phyloP scores from a whole-genome alignment of 2,888 invertebrate genomes.

The Eurytoma adleriae region DNA sequence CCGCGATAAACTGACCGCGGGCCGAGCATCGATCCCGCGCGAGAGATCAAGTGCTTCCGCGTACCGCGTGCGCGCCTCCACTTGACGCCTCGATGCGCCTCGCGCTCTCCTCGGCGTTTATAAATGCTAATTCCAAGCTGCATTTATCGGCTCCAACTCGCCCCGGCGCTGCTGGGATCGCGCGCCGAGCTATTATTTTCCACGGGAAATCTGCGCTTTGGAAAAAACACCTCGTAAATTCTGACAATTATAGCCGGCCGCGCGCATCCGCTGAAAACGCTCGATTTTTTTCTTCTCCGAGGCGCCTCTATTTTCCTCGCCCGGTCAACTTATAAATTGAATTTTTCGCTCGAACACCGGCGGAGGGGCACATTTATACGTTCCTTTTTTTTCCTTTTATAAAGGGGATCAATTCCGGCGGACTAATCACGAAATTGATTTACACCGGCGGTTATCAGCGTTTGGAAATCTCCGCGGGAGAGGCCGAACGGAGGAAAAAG shows the following conservation, averaged over 20 bases:
- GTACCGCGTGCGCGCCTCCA: constrained; percentile 14
- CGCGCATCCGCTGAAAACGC: not conserved
- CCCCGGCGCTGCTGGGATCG: constrained; percentile 20
- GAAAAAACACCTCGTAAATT: constrained; percentile 10
- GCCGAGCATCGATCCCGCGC: constrained; percentile 45
- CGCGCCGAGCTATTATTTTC: constrained; percentile 20
- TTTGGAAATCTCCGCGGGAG: constrained; percentile 48
- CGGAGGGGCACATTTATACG: too few species aligned
- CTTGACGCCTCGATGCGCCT: constrained; percentile 47
- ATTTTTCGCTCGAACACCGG: too few species aligned
- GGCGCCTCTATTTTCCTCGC: not conserved
- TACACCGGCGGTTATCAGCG: constrained; percentile 53
- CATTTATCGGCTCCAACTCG: constrained; percentile 45
- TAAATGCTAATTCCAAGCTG: constrained; percentile 51
- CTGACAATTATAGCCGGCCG: constrained; percentile 17
- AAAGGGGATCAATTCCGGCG: constrained; percentile 45
- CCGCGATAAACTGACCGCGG: constrained; percentile 64
- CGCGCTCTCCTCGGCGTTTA: constrained; percentile 46
- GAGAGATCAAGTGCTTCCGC: constrained; percentile 42
- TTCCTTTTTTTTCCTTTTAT: constrained; percentile 36
- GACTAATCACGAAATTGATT: constrained; percentile 57
- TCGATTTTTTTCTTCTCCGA: not conserved
- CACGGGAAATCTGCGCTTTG: constrained; percentile 11
- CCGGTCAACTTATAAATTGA: not conserved
- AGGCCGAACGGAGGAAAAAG: constrained; percentile 38